Evolutionary conservation across 2,888 invertebrate genomes (phyloP), one percentile per base, ranked within the genome.

Genomic region (Mythimna albipuncta): DNA sequence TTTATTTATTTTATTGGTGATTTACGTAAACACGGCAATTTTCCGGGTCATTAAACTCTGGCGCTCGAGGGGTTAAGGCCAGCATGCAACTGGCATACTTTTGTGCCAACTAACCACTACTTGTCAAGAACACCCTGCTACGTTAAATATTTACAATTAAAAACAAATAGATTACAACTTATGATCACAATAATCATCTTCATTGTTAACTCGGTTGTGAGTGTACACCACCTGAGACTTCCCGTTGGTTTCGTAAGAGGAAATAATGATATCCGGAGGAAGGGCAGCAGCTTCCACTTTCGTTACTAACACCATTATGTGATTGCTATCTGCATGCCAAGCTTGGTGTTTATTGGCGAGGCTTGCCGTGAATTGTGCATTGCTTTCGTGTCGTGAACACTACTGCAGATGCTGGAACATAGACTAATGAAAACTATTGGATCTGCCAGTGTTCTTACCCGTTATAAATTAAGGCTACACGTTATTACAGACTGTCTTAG

Each of bases 221-320:
- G 63, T 64, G 64, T 83, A 70, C 62, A 41, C 61, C 74, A 70
- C 52, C 54, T 65, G 38, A 70, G 52, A 68, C 67, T 83, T 83
- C 79, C 79, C 64, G 75, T 59, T 79, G 67, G 66, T 82, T 74
- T 79, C 74, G 70, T 57, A 79, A 83, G 69, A 83, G 79, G 64
- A 83, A 83, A 79, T 74, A 32, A 70, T 70, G 62, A 59, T 68
- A 81, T 83, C 81, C 83, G 74, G 64, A 79, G 79, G 83, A 81
- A 83, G 79, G 83, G 83, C 81, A 79, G 11, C 66, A 67, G 82
- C 81, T 70, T 70, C 81, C 62, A 83, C 79, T 81, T 81, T 81
- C 80, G 58, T 83, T 79, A 62, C 75, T 74, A 63, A 74, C 64
- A 80, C 79, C 72, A 74, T 61, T 67, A 64, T 65, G 55, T 50